These are phyloP conservation scores for Momotus momota DNA, from an alignment of 2,797 vertebrate species.

Conservation along the genomic window DNA sequence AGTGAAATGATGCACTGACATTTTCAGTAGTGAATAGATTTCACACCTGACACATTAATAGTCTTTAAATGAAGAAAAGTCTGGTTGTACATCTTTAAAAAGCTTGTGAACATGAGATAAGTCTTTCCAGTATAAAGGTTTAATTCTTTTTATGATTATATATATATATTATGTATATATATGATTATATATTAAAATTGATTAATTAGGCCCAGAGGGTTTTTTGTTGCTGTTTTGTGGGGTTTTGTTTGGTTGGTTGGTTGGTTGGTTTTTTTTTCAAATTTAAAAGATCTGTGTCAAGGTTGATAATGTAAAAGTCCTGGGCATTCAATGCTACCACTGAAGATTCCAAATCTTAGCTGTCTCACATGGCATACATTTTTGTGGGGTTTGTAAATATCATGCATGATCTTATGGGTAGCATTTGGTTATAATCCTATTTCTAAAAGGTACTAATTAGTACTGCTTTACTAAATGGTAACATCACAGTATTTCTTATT, in stretches of 20 bases:
- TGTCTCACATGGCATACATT: not conserved
- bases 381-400: not conserved
- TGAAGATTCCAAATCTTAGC: not conserved
- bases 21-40: slow-evolving; percentile 59
- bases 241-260: fast-evolving
- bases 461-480: not conserved
- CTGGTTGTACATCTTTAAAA: slow-evolving; percentile 13
- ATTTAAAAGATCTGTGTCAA: not conserved
- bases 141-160: not conserved
- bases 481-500: not conserved
- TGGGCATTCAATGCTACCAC: not conserved
- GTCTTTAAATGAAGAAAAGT: slow-evolving; percentile 12
- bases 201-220: not conserved
- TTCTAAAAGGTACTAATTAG: not conserved
- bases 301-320: not conserved
- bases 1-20: slow-evolving; percentile 52
- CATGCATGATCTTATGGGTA: not conserved
- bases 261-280: too few relatives aligned
- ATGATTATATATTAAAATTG: not conserved
- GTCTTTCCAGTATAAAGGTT: not conserved
- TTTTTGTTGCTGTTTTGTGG: not conserved
- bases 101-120: not conserved
- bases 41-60: slow-evolving; percentile 36
- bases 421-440: not conserved
- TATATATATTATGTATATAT: too few relatives aligned